A percentile compares a stretch with the other conserved stretches of the same genome.
Evolutionary conservation across 1,140 invertebrate genomes (phyloP).

Genomic region (Caenorhabditis brenneri): DNA sequence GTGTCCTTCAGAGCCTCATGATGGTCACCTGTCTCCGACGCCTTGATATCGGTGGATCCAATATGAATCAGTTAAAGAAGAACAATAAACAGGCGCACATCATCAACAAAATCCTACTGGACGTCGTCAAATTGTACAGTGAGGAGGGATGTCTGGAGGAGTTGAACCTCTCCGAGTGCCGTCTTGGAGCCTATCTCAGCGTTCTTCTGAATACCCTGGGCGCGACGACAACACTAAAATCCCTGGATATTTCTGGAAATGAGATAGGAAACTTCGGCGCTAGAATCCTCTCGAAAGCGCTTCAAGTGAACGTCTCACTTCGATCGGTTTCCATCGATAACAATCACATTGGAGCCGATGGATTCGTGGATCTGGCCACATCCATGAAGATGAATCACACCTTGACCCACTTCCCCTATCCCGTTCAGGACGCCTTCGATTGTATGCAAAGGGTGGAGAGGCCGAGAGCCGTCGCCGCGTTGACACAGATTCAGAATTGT

Average conservation of each 20-base stretch:
- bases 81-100: slow-evolving; percentile 60
- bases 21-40: slow-evolving; percentile 49
- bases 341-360: slow-evolving; percentile 68
- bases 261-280: slow-evolving; percentile 66
- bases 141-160: slow-evolving; percentile 61
- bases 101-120: slow-evolving; percentile 60
- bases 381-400: slow-evolving; percentile 61
- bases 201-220: slow-evolving; percentile 68
- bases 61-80: slow-evolving; percentile 58
- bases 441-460: slow-evolving; percentile 58
- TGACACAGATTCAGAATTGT: slow-evolving; percentile 54
- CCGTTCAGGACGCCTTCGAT: slow-evolving; percentile 60
- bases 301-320: slow-evolving; percentile 66
- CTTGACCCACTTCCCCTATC: slow-evolving; percentile 58
- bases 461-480: slow-evolving; percentile 38
- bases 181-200: slow-evolving; percentile 59
- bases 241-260: slow-evolving; percentile 68
- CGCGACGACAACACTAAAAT: slow-evolving; percentile 54
- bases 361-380: slow-evolving; percentile 65
- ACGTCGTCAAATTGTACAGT: slow-evolving; percentile 67
- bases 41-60: slow-evolving; percentile 65
- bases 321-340: slow-evolving; percentile 62
- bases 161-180: slow-evolving; percentile 62
- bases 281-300: slow-evolving; percentile 65
- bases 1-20: slow-evolving; percentile 1